A percentile compares a stretch with the other conserved stretches of the same genome.
Evolutionary conservation across 2,888 invertebrate species (phyloP).

Genomic region (Nephrotoma guestfalica): DNA sequence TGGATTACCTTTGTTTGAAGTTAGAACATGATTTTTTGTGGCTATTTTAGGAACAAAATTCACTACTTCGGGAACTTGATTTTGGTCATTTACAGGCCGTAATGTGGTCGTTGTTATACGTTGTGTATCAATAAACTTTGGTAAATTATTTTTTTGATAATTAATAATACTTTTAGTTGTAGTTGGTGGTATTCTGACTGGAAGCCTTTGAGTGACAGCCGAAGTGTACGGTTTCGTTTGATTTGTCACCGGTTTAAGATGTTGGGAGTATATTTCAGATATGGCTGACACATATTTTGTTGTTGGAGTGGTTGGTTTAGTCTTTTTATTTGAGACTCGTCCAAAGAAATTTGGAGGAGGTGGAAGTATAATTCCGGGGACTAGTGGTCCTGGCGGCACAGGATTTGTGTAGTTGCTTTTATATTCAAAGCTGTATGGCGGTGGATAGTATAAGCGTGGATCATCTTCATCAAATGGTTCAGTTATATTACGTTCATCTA

Average conservation of each 20-base stretch:
- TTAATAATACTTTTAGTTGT: constrained; percentile 11
- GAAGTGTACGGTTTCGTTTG: constrained; percentile 21
- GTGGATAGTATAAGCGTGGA: constrained; percentile 82
- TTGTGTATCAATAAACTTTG: constrained; percentile 12
- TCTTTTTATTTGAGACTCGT: constrained; percentile 41
- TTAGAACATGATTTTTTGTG: constrained; percentile 10
- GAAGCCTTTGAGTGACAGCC: constrained; percentile 10
- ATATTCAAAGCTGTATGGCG: constrained; percentile 78
- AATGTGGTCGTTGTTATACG: constrained; percentile 10
- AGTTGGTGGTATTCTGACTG: constrained; percentile 24
- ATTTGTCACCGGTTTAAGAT: neutral
- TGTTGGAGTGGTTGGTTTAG: constrained; percentile 24
- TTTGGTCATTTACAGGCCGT: neutral
- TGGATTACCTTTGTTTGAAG: constrained; percentile 25
- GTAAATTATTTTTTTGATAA: neutral
- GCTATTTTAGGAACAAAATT: constrained; percentile 22
- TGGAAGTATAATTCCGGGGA: constrained; percentile 76
- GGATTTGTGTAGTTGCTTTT: constrained; percentile 57
- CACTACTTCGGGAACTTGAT: neutral
- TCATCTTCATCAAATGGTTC: constrained; percentile 80
- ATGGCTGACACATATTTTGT: constrained; percentile 12
- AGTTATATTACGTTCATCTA: constrained; percentile 55
- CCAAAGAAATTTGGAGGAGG: constrained; percentile 81
- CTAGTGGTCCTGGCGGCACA: constrained; percentile 72
- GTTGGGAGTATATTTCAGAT: neutral